Conservation (phyloP, 2,888 invertebrate species). For the Melanophora roralis region DNA sequence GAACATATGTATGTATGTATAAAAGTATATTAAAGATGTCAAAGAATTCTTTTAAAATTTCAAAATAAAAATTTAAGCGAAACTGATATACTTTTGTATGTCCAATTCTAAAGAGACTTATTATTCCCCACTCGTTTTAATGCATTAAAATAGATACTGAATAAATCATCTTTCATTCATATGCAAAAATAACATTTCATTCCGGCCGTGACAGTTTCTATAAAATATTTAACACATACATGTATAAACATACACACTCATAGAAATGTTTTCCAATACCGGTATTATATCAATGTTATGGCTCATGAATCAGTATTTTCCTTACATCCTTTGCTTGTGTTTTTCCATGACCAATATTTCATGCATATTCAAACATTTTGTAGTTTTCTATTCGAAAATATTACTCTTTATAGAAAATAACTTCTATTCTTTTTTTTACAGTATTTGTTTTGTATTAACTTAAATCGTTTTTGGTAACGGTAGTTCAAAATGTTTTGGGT, state of each 20-base stretch:
- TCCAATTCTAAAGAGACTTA: too few species aligned
- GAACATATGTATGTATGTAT: too few species aligned
- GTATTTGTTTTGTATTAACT: slow-evolving; percentile 23
- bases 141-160: not conserved
- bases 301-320: slow-evolving; percentile 50
- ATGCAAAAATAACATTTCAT: not conserved
- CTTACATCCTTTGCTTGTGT: slow-evolving; percentile 31
- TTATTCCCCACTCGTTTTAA: not conserved
- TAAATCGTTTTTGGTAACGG: slow-evolving; percentile 40
- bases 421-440: slow-evolving; percentile 3
- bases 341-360: slow-evolving; percentile 32
- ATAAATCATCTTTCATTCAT: not conserved
- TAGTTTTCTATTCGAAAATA: not conserved
- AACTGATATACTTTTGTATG: too few species aligned
- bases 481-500: slow-evolving; percentile 44
- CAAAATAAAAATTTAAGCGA: too few species aligned
- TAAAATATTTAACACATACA: not conserved
- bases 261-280: slow-evolving; percentile 9
- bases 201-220: not conserved
- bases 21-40: too few species aligned
- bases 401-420: not conserved
- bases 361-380: slow-evolving; percentile 18
- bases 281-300: slow-evolving; percentile 36
- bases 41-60: too few species aligned
- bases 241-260: too few species aligned